These are phyloP conservation scores for Myotis findleyi DNA, from an alignment of 2,797 vertebrate genomes.

Conservation along the genomic window DNA sequence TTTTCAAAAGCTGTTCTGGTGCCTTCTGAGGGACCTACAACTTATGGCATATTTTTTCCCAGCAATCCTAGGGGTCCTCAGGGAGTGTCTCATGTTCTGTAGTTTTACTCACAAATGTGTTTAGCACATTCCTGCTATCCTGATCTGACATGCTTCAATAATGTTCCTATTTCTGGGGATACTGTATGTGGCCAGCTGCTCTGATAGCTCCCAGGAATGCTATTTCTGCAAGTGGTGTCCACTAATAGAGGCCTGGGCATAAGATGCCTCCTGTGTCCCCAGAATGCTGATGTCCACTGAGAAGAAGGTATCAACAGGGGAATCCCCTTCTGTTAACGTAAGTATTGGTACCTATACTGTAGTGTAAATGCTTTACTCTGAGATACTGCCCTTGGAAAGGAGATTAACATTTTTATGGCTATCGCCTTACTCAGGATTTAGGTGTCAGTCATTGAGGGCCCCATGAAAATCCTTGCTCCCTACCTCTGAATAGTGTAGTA, in stretches of 20 bases:
- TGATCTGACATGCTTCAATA: not conserved
- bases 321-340: not conserved
- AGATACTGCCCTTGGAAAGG: not conserved
- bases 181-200: not conserved
- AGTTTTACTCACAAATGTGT: not conserved
- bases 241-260: not conserved
- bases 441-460: not conserved
- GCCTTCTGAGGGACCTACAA: not conserved
- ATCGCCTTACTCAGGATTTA: not conserved
- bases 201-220: not conserved
- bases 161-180: constrained; percentile 4
- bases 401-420: not conserved
- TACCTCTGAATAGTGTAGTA: not conserved
- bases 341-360: not conserved
- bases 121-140: not conserved
- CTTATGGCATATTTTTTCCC: not conserved
- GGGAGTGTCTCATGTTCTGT: not conserved
- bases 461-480: not conserved
- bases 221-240: not conserved
- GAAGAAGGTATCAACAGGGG: not conserved
- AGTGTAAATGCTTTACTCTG: not conserved
- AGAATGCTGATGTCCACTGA: not conserved
- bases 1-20: not conserved
- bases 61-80: not conserved
- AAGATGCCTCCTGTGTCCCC: not conserved